Conservation (phyloP, 2,888 invertebrate species). For the Caenorhabditis sp. region DNA sequence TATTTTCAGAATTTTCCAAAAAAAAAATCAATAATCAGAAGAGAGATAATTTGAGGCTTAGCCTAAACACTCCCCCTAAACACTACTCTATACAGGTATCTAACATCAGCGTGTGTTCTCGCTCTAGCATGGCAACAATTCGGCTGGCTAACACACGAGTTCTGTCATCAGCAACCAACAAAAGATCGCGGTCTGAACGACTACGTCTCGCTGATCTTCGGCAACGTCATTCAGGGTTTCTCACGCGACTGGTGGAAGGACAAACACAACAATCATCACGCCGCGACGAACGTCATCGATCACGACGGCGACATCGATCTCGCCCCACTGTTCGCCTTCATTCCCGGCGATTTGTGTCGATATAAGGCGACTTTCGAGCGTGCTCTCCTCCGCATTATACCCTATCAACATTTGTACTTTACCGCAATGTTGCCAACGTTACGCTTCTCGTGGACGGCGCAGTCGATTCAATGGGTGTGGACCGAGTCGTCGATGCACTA, state of each 20-base stretch:
- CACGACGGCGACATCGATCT: slow-evolving; percentile 67
- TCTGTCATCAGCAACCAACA: slow-evolving; percentile 67
- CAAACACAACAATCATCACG: slow-evolving; percentile 70
- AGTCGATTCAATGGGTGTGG: slow-evolving; percentile 63
- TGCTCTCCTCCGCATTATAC: slow-evolving; percentile 56
- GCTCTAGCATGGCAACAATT: slow-evolving; percentile 69
- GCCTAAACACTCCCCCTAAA: too few species aligned
- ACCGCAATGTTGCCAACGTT: slow-evolving; percentile 64
- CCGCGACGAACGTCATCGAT: slow-evolving; percentile 68
- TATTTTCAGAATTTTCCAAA: too few species aligned
- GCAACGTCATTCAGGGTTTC: slow-evolving; percentile 67
- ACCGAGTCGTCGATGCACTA: slow-evolving; percentile 50
- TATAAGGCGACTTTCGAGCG: slow-evolving; percentile 64
- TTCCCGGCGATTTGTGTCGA: slow-evolving; percentile 63
- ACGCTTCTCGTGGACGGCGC: slow-evolving; percentile 65
- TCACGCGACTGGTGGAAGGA: slow-evolving; percentile 70
- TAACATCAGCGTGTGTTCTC: slow-evolving; percentile 58
- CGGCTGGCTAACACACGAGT: slow-evolving; percentile 67
- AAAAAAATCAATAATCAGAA: too few species aligned
- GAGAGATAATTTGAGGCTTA: too few species aligned
- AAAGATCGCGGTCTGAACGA: slow-evolving; percentile 59
- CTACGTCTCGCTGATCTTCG: slow-evolving; percentile 56
- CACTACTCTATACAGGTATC: slow-evolving; percentile 41
- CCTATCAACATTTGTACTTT: slow-evolving; percentile 69
- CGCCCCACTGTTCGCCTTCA: slow-evolving; percentile 66